These are phyloP conservation scores for Sebastolobus altivelis DNA, from an alignment of 2,797 vertebrate genomes.

Conservation along the genomic window DNA sequence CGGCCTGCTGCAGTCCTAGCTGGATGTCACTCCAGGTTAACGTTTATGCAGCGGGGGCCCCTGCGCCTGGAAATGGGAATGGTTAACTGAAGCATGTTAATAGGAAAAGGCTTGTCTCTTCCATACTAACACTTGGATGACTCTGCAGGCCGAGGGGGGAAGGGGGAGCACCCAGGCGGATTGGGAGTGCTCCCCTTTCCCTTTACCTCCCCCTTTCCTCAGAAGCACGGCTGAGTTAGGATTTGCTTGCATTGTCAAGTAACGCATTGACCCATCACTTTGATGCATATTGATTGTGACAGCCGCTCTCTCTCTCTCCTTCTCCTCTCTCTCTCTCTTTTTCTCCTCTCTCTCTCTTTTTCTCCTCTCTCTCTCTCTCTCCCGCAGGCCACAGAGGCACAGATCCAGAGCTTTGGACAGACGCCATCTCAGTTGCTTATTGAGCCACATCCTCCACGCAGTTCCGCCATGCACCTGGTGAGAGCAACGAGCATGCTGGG, in stretches of 20 bases:
- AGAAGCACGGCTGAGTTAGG: constrained; percentile 91
- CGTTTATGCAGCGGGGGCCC: constrained; percentile 85
- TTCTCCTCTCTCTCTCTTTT: constrained; percentile 9
- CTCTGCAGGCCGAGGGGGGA: constrained; percentile 89
- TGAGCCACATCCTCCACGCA: constrained; percentile 99
- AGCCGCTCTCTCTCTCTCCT: constrained; percentile 82
- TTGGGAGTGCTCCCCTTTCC: constrained; percentile 87
- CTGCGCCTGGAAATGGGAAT: constrained; percentile 87
- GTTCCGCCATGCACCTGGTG: constrained; percentile 99
- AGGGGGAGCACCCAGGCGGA: constrained; percentile 86
- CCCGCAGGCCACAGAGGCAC: constrained; percentile 96
- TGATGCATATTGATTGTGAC: constrained; percentile 95
- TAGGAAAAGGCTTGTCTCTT: constrained; percentile 96
- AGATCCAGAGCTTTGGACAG: constrained; percentile 99
- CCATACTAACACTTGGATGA: constrained; percentile 96
- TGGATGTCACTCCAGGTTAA: constrained; percentile 93
- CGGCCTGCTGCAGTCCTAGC: constrained; percentile 81
- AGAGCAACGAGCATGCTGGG: constrained; percentile 84
- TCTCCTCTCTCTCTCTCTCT: constrained; percentile 51
- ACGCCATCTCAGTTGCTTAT: constrained; percentile 99
- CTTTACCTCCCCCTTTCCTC: constrained; percentile 63
- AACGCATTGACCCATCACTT: constrained; percentile 93
- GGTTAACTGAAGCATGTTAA: constrained; percentile 95
- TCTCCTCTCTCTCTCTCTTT: constrained; percentile 66
- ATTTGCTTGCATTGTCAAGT: constrained; percentile 94